Conservation (phyloP, 2,888 invertebrate species). For the Bombylius discolor region DNA sequence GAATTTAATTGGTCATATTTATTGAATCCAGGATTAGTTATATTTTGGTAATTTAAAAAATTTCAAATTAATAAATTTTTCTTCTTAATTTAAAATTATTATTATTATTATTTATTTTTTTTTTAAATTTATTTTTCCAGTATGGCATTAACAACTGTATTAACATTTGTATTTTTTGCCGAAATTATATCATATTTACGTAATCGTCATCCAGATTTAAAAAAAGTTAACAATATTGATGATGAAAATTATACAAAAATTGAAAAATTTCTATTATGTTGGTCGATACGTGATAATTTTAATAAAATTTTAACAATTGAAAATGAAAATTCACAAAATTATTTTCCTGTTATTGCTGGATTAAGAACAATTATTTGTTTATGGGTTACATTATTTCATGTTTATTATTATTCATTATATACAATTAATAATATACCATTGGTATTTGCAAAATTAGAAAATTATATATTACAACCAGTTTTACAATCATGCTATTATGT, state of each 20-base stretch:
- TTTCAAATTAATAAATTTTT: too few relatives aligned
- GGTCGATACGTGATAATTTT: constrained; percentile 21
- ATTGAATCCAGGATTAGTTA: constrained; percentile 18
- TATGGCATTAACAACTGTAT: constrained; percentile 3
- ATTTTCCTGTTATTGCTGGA: constrained; percentile 22
- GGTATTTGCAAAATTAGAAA: constrained; percentile 23
- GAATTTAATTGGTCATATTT: constrained; percentile 23
- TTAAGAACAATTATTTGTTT: constrained; percentile 23
- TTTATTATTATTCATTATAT: constrained; percentile 26
- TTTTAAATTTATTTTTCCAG: not conserved
- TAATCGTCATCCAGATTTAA: constrained; percentile 7
- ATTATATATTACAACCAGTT: constrained; percentile 22
- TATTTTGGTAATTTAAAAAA: constrained; percentile 19
- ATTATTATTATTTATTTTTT: constrained; percentile 8
- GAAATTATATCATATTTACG: constrained; percentile 17
- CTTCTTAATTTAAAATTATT: constrained; percentile 1
- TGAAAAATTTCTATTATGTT: constrained; percentile 22
- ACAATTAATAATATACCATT: constrained; percentile 22
- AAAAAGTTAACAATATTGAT: constrained; percentile 4
- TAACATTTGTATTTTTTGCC: constrained; percentile 17
- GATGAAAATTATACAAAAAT: constrained; percentile 5
- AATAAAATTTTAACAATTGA: constrained; percentile 15
- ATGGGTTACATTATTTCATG: constrained; percentile 27
- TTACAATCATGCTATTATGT: constrained; percentile 25
- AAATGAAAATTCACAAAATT: constrained; percentile 17